phyloP scores from a whole-genome alignment of 2,888 invertebrate species.

The Cataglyphis cursor region DNA sequence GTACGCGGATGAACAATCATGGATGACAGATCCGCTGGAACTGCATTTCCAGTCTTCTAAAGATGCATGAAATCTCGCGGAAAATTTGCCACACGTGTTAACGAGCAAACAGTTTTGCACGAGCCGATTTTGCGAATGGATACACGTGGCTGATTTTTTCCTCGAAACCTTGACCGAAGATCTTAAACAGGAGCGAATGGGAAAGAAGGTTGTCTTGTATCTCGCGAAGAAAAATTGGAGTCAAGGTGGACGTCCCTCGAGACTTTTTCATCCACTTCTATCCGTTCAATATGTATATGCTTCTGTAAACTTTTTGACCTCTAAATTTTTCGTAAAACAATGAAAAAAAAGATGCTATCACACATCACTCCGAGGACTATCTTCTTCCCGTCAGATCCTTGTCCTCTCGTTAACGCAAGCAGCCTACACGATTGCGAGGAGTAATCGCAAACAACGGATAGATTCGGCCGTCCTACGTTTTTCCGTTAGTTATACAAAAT shows the following conservation, averaged over 20 bases:
- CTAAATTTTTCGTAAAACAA: background rate
- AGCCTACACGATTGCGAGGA: background rate
- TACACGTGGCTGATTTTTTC: background rate
- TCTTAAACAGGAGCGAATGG: background rate
- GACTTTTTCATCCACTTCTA: background rate
- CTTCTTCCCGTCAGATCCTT: background rate
- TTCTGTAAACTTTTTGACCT: background rate
- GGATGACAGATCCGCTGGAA: background rate
- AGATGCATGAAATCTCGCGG: background rate
- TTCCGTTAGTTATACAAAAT: conserved; percentile 27
- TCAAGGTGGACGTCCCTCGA: conserved; percentile 20
- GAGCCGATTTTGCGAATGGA: background rate
- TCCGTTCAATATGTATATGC: background rate
- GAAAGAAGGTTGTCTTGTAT: conserved; percentile 20
- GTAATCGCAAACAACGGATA: background rate
- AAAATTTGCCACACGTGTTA: background rate
- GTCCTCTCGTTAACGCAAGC: background rate
- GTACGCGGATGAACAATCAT: background rate
- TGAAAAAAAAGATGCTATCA: conserved; percentile 4
- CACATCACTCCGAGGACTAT: background rate
- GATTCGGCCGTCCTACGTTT: conserved; percentile 35
- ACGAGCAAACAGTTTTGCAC: background rate
- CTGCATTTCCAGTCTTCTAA: background rate
- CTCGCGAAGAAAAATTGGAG: background rate
- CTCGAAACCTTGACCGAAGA: conserved; percentile 22